These are phyloP conservation scores for Bhutanitis thaidina DNA, from an alignment of 2,888 invertebrate species.

Conservation along the genomic window DNA sequence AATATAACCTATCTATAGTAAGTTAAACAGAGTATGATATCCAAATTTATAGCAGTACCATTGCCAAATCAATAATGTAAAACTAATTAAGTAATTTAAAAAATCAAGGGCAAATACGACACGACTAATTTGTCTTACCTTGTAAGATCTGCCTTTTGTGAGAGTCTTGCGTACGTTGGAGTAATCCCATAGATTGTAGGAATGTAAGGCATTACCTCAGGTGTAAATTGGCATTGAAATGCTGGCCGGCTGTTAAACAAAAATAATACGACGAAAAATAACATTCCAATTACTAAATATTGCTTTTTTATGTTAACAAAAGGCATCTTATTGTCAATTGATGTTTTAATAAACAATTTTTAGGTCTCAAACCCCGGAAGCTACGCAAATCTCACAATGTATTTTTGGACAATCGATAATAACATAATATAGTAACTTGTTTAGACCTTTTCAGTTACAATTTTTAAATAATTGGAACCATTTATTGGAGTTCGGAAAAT, in stretches of 20 bases:
- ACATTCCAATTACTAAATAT: slow-evolving; percentile 68
- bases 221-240: slow-evolving; percentile 65
- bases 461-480: neutral
- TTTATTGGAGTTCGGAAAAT: too few species aligned
- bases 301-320: slow-evolving; percentile 72
- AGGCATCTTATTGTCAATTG: slow-evolving; percentile 56
- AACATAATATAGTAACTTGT: slow-evolving; percentile 6
- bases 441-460: neutral
- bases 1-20: too few species aligned
- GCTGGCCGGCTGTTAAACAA: slow-evolving; percentile 66
- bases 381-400: slow-evolving; percentile 9
- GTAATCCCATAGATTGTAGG: slow-evolving; percentile 94
- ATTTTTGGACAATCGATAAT: slow-evolving; percentile 2
- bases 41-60: slow-evolving; percentile 18
- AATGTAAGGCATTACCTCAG: slow-evolving; percentile 55
- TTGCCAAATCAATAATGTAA: slow-evolving; percentile 30
- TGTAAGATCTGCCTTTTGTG: slow-evolving; percentile 96
- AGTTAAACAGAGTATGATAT: neutral
- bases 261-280: slow-evolving; percentile 66
- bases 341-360: slow-evolving; percentile 23
- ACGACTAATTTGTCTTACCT: slow-evolving; percentile 75
- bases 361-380: neutral
- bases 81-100: slow-evolving; percentile 20
- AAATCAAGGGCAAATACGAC: slow-evolving; percentile 58
- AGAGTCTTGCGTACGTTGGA: slow-evolving; percentile 92